phyloP scores from a whole-genome alignment of 2,888 invertebrate genomes.

The Metellina segmentata region DNA sequence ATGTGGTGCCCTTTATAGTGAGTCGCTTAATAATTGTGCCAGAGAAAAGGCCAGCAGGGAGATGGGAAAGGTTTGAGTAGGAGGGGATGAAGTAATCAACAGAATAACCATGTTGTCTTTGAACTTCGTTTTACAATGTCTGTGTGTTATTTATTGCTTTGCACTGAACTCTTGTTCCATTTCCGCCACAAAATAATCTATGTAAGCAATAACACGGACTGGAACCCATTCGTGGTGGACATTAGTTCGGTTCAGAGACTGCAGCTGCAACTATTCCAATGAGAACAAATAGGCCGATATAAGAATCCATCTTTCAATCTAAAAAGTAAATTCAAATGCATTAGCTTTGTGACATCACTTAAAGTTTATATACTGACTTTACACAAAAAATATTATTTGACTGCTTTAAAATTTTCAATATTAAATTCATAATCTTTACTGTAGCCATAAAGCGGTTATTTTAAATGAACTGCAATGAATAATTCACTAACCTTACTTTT shows the following conservation, averaged over 20 bases:
- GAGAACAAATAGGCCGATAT: not conserved
- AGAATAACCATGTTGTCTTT: constrained; percentile 31
- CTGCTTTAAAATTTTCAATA: too few relatives aligned
- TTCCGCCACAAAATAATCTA: not conserved
- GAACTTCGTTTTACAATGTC: constrained; percentile 24
- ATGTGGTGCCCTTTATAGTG: not conserved
- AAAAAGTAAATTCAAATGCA: too few relatives aligned
- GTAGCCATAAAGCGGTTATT: too few relatives aligned
- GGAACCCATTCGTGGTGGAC: constrained; percentile 3
- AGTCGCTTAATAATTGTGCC: constrained; percentile 24
- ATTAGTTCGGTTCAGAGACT: not conserved
- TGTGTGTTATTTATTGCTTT: not conserved
- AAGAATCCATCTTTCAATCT: not conserved
- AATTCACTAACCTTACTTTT: not conserved
- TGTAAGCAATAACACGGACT: constrained; percentile 13
- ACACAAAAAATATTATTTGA: too few relatives aligned
- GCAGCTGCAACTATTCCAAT: not conserved
- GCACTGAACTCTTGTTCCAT: constrained; percentile 34
- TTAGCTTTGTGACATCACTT: too few relatives aligned
- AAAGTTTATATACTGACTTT: too few relatives aligned
- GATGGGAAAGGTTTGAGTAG: constrained; percentile 12
- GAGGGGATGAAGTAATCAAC: constrained; percentile 21
- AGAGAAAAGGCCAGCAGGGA: constrained; percentile 48
- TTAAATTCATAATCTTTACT: too few relatives aligned
- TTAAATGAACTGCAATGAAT: too few relatives aligned